phyloP scores from a whole-genome alignment of 2,888 invertebrate species.

The Polietes domitor region DNA sequence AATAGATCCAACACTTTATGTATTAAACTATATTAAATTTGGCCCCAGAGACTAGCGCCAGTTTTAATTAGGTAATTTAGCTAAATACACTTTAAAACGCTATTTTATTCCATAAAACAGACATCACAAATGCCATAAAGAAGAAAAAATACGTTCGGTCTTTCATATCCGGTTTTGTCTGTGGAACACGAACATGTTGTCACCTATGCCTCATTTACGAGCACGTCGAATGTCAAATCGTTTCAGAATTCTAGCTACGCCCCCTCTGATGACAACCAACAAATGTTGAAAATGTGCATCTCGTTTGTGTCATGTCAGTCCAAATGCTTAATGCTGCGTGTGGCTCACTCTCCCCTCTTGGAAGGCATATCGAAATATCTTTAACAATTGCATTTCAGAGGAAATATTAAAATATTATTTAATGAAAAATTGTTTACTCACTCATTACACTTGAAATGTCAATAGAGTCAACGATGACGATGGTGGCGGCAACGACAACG shows the following conservation, averaged over 20 bases:
- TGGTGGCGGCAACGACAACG: neutral
- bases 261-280: neutral
- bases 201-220: constrained; percentile 20
- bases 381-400: constrained; percentile 8
- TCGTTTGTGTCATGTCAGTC: neutral
- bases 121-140: too few species aligned
- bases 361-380: constrained; percentile 1
- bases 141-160: too few species aligned
- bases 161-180: constrained; percentile 20
- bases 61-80: too few species aligned
- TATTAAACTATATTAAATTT: too few species aligned
- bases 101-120: too few species aligned
- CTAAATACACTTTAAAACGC: too few species aligned
- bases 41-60: too few species aligned
- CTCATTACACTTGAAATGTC: constrained; percentile 64
- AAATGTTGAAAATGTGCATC: neutral
- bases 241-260: neutral
- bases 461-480: constrained; percentile 38
- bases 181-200: neutral
- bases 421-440: constrained; percentile 61
- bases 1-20: too few species aligned
- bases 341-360: neutral
- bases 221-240: neutral
- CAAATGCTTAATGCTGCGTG: neutral
- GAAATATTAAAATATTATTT: constrained; percentile 33